Evolutionary conservation across 1,140 invertebrate genomes (phyloP), one percentile per base, ranked within the genome.

Genomic region (Heliconius hermathena): DNA sequence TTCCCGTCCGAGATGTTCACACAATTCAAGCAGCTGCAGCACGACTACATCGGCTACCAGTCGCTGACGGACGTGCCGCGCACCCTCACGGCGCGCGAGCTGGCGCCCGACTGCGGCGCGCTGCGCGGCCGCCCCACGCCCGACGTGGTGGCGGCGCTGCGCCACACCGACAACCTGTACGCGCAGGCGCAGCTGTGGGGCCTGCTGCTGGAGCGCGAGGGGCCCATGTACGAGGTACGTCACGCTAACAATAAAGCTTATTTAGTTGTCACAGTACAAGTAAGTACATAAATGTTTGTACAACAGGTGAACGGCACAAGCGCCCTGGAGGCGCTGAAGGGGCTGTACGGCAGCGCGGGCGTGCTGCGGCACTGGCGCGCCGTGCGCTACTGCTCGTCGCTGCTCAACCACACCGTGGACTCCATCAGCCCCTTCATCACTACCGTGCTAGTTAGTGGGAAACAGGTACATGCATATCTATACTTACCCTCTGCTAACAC

Each of bases 361-460:
- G 96, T 97, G 75, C 95, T 98, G 41, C 96, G 98, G 72, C 97
- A 98, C 91, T 99, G 99, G 99, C 97, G 97, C 79, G 98, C 98
- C 54, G 98, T 99, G 29, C 96, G 99, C 75, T 98, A 99, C 90
- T 99, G 98, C 88, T 99, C 98, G 57, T 98, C 98, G 87, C 95
- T 99, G 73, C 95, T 99, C 33, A 96, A 97, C 89, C 99, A 99
- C 90, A 97, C 98, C 74, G 99, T 99, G 4, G 99, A 99, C 94
- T 99, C 98, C 85, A 98, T 99, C 78, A 99, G 99, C 94, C 99
- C 99, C 22, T 99, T 99, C 88, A 99, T 99, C 78, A 99, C 99
- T 38, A 98, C 98, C 20, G 97, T 99, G 79, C 95, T 99, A 36
- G 99, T 99, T 26, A 98, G 99, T 95, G 99, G 99, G 82, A 99